These are phyloP conservation scores for Oscheius onirici DNA, from an alignment of 2,888 invertebrate species.

Conservation along the genomic window DNA sequence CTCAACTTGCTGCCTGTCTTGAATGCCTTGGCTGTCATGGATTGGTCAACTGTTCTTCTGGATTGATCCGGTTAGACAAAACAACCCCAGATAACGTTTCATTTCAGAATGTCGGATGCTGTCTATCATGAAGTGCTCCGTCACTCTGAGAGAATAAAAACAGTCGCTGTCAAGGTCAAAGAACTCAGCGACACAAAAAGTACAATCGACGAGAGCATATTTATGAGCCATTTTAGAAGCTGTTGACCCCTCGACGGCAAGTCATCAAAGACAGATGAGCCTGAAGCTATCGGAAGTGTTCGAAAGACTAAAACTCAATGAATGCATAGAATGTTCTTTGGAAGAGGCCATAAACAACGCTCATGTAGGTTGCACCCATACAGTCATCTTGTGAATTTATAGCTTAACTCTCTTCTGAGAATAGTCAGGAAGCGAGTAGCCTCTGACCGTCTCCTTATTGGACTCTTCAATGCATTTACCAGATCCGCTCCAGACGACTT, in stretches of 20 bases:
- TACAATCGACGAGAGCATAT: neutral
- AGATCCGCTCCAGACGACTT: constrained; percentile 58
- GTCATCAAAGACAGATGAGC: constrained; percentile 72
- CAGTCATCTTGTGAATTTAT: constrained; percentile 24
- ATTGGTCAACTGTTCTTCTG: constrained; percentile 71
- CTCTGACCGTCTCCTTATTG: constrained; percentile 71
- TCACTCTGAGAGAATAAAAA: constrained; percentile 69
- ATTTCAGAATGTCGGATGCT: constrained; percentile 71
- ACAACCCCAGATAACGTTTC: neutral
- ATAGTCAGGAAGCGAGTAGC: constrained; percentile 72
- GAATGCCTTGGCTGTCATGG: constrained; percentile 72
- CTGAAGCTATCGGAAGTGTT: constrained; percentile 71
- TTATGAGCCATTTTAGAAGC: neutral
- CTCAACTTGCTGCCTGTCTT: constrained; percentile 65
- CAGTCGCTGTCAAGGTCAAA: constrained; percentile 69
- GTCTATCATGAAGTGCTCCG: constrained; percentile 71
- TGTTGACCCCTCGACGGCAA: constrained; percentile 68
- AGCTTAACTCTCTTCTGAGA: constrained; percentile 70
- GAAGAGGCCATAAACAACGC: constrained; percentile 71
- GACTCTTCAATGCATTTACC: constrained; percentile 59
- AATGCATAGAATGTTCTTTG: constrained; percentile 69
- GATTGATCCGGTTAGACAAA: constrained; percentile 47
- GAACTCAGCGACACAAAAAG: constrained; percentile 64
- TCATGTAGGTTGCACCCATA: constrained; percentile 48
- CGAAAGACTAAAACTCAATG: constrained; percentile 72